Base-by-base conservation (phyloP, 2,797 vertebrate genomes). In the Cichlasoma orientale region DNA sequence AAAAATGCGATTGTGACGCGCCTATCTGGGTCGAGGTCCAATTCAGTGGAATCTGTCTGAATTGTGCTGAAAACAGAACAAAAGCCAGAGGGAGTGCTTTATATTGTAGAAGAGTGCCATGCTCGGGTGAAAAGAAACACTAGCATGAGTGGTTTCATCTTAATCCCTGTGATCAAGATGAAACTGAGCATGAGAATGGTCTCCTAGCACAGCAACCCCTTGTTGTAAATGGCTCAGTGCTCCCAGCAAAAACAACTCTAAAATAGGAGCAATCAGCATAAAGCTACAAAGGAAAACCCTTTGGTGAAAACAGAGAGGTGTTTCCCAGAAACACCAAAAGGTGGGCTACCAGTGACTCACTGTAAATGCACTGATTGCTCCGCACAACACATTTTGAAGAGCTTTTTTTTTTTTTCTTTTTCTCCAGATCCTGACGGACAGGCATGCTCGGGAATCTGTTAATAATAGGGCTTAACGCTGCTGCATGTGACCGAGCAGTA, bases 401-500 rank as follows among this genome's bases (percentile, higher is more conserved):
- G 82, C 52, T 72, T n/a, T n/a, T n/a, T n/a, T n/a, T n/a, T n/a
- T n/a, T n/a, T n/a, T 75, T 81, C 72, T 75, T 14, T 59, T 1
- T 14, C 23, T 16, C 52, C 74, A 75, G 18, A 88, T 82, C 71
- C 86, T 79, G 86, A 79, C 84, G 77, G 83, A 82, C 82, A 82
- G 76, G 77, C 86, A 38, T 84, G 91, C 73, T 92, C 87, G 90
- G 89, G 89, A 91, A 91, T 90, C 90, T 92, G 89, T 88, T 92
- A 86, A 92, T 93, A 90, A 93, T 36, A 56, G 81, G 89, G 88
- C 66, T 90, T 74, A 84, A 66, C 50, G n/a, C 58, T 73, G 74
- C 78, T 84, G 86, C 86, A 82, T 63, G 82, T 78, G 83, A 86
- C 72, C 72, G 44, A 41, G 87, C 78, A 25, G 77, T n/a, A 69